Evolutionary conservation across 2,888 invertebrate genomes (phyloP).

Genomic region (Notodromas monacha): DNA sequence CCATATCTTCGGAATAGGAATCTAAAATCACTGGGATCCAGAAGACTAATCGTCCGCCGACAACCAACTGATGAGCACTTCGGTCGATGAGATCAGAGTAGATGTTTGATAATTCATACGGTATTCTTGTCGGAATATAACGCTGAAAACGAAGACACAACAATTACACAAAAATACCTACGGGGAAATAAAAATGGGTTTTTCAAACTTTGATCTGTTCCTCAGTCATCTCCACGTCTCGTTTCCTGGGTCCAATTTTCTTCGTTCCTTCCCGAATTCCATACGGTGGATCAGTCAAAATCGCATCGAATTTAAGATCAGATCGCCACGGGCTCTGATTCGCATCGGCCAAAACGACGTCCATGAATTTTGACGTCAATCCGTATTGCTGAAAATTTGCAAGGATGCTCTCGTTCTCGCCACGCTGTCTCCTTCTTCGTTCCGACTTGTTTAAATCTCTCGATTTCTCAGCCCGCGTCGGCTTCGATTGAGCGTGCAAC

Average conservation of each 20-base stretch:
- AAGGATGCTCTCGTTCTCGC: slow-evolving; percentile 43
- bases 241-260: slow-evolving; percentile 28
- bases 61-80: slow-evolving; percentile 34
- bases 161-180: not conserved
- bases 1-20: slow-evolving; percentile 11
- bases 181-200: not conserved
- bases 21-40: slow-evolving; percentile 48
- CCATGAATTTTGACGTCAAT: slow-evolving; percentile 35
- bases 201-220: no score
- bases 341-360: slow-evolving; percentile 68
- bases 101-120: slow-evolving; percentile 46
- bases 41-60: slow-evolving; percentile 53
- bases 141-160: slow-evolving; percentile 12
- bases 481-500: slow-evolving; percentile 52
- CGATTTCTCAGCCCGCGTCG: slow-evolving; percentile 23
- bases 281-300: slow-evolving; percentile 91
- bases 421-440: slow-evolving; percentile 20
- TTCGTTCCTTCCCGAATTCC: slow-evolving; percentile 80
- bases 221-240: slow-evolving; percentile 27
- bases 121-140: slow-evolving; percentile 18
- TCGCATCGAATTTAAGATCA: slow-evolving; percentile 42
- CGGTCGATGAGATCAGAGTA: slow-evolving; percentile 54
- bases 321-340: slow-evolving; percentile 43
- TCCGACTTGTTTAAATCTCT: slow-evolving; percentile 10
- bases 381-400: slow-evolving; percentile 69